These are phyloP conservation scores for Diplodus puntazzo DNA, from an alignment of 2,797 vertebrate genomes.

Conservation along the genomic window DNA sequence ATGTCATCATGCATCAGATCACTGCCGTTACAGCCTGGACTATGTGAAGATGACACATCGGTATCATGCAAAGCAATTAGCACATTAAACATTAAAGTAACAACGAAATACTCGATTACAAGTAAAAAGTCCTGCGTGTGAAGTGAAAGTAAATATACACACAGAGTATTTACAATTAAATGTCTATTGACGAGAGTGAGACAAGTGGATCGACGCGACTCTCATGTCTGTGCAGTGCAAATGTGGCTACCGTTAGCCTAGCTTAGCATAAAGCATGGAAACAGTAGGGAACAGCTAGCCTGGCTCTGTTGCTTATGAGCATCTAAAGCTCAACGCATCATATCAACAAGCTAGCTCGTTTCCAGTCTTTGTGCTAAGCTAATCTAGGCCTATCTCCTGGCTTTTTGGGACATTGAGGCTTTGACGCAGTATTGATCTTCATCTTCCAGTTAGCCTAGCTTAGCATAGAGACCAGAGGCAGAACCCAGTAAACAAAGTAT, in stretches of 20 bases:
- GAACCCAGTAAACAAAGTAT: too few species aligned
- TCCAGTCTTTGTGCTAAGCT: too few species aligned
- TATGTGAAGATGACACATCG: constrained; percentile 21
- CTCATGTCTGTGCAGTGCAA: not conserved
- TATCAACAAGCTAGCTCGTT: too few species aligned
- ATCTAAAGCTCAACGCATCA: too few species aligned
- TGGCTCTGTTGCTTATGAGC: not conserved
- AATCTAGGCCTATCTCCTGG: too few species aligned
- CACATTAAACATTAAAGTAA: not conserved
- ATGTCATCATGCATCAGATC: constrained; percentile 50
- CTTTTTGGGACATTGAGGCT: too few species aligned
- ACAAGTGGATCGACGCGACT: not conserved
- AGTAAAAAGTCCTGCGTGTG: too few species aligned
- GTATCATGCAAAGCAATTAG: not conserved
- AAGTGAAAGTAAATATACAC: not conserved
- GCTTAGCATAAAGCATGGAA: not conserved
- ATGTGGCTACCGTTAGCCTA: not conserved
- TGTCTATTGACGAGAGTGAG: not conserved
- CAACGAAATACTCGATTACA: not conserved
- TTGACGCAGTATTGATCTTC: too few species aligned
- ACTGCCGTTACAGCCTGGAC: constrained; percentile 30
- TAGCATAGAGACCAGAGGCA: too few species aligned
- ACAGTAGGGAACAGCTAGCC: not conserved
- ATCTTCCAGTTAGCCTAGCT: too few species aligned
- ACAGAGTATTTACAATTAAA: not conserved